Conservation (phyloP, 92 coral and sea anemone species). For the Parazoanthus atlanticus region DNA sequence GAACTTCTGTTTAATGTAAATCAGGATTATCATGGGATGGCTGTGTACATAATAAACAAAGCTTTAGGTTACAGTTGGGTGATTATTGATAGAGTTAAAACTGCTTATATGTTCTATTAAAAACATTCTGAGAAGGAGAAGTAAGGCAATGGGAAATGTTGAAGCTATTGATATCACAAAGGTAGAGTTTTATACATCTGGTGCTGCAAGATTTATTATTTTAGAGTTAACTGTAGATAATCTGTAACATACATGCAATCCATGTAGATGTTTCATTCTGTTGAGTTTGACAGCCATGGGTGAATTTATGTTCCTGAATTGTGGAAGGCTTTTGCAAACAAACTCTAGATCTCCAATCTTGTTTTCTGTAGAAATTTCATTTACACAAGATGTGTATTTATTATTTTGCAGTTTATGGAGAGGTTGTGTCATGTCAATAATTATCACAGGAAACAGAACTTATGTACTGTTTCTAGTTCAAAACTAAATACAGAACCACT, state of each 20-base stretch:
- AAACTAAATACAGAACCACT: background rate
- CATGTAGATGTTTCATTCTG: background rate
- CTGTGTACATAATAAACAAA: background rate
- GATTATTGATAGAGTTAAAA: background rate
- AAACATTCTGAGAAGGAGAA: background rate
- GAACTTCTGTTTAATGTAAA: slow-evolving; percentile 8
- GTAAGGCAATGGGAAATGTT: slow-evolving; percentile 36
- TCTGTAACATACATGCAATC: background rate
- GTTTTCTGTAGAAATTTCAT: background rate
- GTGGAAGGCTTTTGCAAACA: background rate
- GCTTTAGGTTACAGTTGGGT: background rate
- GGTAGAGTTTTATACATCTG: background rate
- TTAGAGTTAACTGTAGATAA: background rate
- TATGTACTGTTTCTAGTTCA: background rate
- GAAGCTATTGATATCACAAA: slow-evolving; percentile 24
- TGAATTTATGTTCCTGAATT: background rate
- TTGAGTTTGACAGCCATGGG: background rate
- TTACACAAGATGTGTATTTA: background rate
- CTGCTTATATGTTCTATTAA: slow-evolving; percentile 26
- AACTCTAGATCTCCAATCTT: background rate
- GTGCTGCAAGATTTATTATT: background rate
- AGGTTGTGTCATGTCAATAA: background rate
- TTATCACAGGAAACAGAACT: background rate
- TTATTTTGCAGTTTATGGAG: background rate
- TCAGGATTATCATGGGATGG: background rate